Evolutionary conservation across 2,113 vertebrate genomes (phyloP).

Genomic region (Eudorcas thomsonii): DNA sequence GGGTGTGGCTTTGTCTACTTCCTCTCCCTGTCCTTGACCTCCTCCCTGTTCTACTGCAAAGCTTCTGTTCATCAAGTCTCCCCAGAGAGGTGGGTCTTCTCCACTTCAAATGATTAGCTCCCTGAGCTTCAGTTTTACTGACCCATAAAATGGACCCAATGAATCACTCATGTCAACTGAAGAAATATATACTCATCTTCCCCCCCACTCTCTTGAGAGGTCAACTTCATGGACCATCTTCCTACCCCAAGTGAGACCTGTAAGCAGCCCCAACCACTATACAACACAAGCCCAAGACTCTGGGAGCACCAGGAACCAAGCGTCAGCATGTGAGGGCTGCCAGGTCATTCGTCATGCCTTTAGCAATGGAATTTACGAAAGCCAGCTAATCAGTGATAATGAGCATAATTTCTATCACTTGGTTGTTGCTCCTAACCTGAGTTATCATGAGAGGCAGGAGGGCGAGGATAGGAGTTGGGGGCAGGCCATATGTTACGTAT

Average conservation of each 20-base stretch:
- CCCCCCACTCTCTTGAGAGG: too few species aligned
- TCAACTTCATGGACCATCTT: background rate
- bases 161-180: background rate
- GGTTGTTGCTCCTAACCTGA: conserved; percentile 71
- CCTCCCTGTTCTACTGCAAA: conserved; percentile 59
- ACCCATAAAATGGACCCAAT: background rate
- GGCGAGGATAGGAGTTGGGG: background rate
- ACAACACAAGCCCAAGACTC: conserved; percentile 64
- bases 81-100: background rate
- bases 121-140: background rate
- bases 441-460: background rate
- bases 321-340: conserved; percentile 62
- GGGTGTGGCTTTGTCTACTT: background rate
- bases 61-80: accelerated
- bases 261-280: background rate
- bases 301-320: conserved; percentile 62
- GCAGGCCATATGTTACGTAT: background rate
- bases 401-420: conserved; percentile 74
- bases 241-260: background rate
- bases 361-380: conserved; percentile 72
- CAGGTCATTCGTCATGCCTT: conserved; percentile 66
- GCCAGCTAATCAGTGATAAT: conserved; percentile 62
- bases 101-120: too few species aligned
- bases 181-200: background rate
- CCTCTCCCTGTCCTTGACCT: conserved; percentile 46